Evolutionary conservation across 2,797 vertebrate species (phyloP).

Genomic region (Fundulus diaphanus): DNA sequence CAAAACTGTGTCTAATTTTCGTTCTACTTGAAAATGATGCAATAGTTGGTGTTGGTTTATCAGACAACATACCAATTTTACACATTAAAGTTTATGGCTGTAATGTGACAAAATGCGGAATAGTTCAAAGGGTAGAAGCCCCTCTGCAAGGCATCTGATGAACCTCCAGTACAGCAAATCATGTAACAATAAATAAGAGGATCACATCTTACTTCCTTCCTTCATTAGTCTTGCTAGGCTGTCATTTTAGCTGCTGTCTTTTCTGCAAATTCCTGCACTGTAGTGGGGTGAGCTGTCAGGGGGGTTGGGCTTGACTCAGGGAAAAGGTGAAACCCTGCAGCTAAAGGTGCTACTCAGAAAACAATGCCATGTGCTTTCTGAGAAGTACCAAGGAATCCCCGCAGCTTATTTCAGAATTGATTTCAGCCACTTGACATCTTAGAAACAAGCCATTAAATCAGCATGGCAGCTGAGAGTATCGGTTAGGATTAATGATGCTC

Average conservation of each 20-base stretch:
- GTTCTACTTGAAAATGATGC: not conserved
- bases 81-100: not conserved
- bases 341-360: not conserved
- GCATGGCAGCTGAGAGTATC: not conserved
- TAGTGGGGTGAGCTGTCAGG: not conserved
- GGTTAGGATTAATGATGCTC: conserved; percentile 11
- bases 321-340: not conserved
- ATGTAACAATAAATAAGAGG: not conserved
- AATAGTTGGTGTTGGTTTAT: not conserved
- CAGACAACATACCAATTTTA: not conserved
- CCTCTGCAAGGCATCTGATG: not conserved
- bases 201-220: not conserved
- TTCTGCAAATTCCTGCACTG: not conserved
- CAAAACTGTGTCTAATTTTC: not conserved
- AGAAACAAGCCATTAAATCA: not conserved
- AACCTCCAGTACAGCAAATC: not conserved
- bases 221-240: not conserved
- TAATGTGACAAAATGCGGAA: not conserved
- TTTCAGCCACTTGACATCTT: not conserved
- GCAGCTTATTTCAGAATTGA: not conserved
- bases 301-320: not conserved
- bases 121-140: not conserved
- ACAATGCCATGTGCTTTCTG: conserved; percentile 27
- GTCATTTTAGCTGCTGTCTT: not conserved
- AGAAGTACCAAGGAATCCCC: conserved; percentile 41